Evolutionary conservation across 2,888 invertebrate genomes (phyloP), one percentile per base, ranked within the genome.

Genomic region (Chrysolina haemoptera): DNA sequence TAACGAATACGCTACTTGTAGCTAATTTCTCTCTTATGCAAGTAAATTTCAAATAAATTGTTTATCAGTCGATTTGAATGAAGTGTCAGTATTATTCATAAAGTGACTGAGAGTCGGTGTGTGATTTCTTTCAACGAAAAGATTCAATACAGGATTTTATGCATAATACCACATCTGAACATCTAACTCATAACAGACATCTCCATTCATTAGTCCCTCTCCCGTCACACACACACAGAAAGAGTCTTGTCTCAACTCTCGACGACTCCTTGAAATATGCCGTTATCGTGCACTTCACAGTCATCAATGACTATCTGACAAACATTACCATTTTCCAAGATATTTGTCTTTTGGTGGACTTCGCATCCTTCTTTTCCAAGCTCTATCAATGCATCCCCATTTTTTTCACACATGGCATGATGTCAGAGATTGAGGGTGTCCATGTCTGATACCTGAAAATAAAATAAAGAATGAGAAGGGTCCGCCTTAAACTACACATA

Each of bases 391-490:
- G 70, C 12, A 63, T 74, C 77, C 18, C 82, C 82, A 59, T 83
- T 82, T 71, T 84, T 81, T 64, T 83, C 82, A 76, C 84, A 84
- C 73, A 84, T 79, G 68, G 79, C 83, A 80, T 85, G 84, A 77
- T 85, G 85, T 85, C 85, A 85, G 77, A 84, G 84, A 69, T 85
- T 83, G 71, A 85, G 74, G 27, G 84, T 82, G 69, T 84, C 84
- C 75, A 81, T 83, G 74, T 84, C 83, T 62, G 85, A 82, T 73
- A 82, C 77, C 82, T 82, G 63, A 71, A 68, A 63, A 70, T n/a
- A 66, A 43, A 18, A 62, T 40, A 14, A 12, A 12, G 0, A 55
- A n/a, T 59, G n/a, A 35, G 62, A 72, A 22, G 27, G 27, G 27
- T 27, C 5, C 27, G 27, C 27, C 27, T 5, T 5, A 27, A 27